Percentiles rank a stretch among this genome's conserved stretches.
phyloP scores from a whole-genome alignment of 37 sponge, comb jelly and placozoan species.

The Haliclona indistincta region DNA sequence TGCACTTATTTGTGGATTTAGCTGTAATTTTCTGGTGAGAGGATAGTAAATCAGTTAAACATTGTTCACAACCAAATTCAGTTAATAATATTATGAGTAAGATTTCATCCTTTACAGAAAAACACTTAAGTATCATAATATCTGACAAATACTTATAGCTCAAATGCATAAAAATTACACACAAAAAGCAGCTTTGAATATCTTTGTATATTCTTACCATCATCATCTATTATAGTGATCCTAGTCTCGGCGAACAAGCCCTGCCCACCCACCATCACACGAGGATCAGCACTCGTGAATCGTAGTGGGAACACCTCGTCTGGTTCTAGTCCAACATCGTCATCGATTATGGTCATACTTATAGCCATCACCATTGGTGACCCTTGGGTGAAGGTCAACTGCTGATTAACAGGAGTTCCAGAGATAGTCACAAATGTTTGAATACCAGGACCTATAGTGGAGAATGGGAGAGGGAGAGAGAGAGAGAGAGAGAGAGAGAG shows the following conservation, averaged over 20 bases:
- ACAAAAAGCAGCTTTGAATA: too few relatives aligned
- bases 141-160: too few relatives aligned
- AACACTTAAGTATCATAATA: too few relatives aligned
- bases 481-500: too few relatives aligned
- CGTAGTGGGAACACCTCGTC: not conserved
- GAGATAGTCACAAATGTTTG: not conserved
- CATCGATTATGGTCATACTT: constrained; percentile 3
- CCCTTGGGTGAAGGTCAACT: not conserved
- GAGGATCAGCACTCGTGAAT: not conserved
- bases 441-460: constrained; percentile 2
- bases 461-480: too few relatives aligned
- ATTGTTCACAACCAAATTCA: too few relatives aligned
- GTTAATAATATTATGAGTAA: too few relatives aligned
- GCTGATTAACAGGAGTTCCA: not conserved
- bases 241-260: not conserved
- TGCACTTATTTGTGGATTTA: too few relatives aligned
- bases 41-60: too few relatives aligned
- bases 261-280: not conserved
- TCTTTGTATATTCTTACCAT: constrained; percentile 4
- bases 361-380: not conserved
- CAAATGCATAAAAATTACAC: too few relatives aligned
- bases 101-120: too few relatives aligned
- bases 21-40: too few relatives aligned
- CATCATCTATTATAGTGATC: constrained; percentile 9
- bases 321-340: constrained; percentile 8